These are phyloP conservation scores for Tromatobia lineatoria DNA, from an alignment of 2,888 invertebrate genomes.

Conservation along the genomic window DNA sequence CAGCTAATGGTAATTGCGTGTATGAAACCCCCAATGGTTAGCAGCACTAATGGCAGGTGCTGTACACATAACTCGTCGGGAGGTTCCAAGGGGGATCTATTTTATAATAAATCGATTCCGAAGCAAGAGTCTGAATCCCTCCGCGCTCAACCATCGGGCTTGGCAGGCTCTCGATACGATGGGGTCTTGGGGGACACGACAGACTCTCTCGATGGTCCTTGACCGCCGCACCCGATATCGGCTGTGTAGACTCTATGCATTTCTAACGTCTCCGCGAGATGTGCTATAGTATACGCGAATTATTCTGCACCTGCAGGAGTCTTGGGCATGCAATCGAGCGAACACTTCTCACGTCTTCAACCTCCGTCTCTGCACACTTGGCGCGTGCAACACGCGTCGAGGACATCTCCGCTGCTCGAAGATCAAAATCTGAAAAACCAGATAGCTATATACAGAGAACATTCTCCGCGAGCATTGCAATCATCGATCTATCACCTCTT, in stretches of 20 bases:
- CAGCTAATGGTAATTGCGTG: background rate
- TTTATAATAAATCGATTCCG: conserved; percentile 56
- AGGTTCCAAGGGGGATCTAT: conserved; percentile 18
- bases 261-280: conserved; percentile 44
- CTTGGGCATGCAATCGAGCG: conserved; percentile 25
- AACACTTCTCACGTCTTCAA: conserved; percentile 49
- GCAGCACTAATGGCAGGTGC: background rate
- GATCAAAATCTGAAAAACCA: conserved; percentile 1
- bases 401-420: conserved; percentile 2
- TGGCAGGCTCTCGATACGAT: conserved; percentile 9
- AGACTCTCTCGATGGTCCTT: conserved; percentile 47
- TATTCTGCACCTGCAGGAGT: conserved; percentile 44
- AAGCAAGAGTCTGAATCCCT: background rate
- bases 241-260: conserved; percentile 55
- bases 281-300: conserved; percentile 19
- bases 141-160: background rate
- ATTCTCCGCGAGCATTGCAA: background rate
- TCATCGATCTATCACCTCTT: conserved; percentile 15
- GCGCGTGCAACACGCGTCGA: conserved; percentile 21
- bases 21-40: background rate
- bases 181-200: conserved; percentile 3
- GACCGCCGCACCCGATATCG: conserved; percentile 45
- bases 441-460: background rate
- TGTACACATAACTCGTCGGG: background rate
- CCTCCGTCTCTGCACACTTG: conserved; percentile 32